Evolutionary conservation across 2,888 invertebrate species (phyloP).

Genomic region (Pandemis heparana): DNA sequence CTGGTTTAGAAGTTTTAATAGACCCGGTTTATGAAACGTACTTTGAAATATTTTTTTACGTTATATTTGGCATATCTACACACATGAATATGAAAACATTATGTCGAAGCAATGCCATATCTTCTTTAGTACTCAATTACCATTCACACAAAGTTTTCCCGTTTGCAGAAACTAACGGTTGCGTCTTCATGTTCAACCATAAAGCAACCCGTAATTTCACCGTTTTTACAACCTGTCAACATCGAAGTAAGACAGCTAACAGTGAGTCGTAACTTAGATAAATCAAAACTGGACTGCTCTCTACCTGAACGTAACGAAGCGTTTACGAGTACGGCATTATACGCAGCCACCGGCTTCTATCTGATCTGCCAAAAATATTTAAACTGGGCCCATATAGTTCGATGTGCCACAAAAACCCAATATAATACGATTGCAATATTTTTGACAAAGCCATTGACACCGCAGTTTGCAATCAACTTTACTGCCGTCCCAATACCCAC

Average conservation of each 20-base stretch:
- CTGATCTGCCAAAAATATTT: neutral
- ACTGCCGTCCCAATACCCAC: constrained; percentile 21
- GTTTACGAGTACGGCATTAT: constrained; percentile 22
- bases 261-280: constrained; percentile 26
- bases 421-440: constrained; percentile 1
- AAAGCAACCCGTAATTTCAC: constrained; percentile 60
- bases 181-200: constrained; percentile 54
- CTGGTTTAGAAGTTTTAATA: constrained; percentile 62
- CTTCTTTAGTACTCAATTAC: constrained; percentile 29
- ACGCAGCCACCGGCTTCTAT: neutral
- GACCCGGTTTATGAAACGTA: neutral
- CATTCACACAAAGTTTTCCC: constrained; percentile 44
- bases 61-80: neutral
- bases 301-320: constrained; percentile 20
- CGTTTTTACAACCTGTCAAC: constrained; percentile 59
- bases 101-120: neutral
- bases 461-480: constrained; percentile 29
- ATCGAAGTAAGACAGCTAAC: constrained; percentile 45
- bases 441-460: constrained; percentile 16
- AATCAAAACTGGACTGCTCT: constrained; percentile 22
- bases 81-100: neutral
- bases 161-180: constrained; percentile 49
- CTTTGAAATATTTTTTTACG: neutral
- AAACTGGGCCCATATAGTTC: neutral
- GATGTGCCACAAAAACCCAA: neutral